Evolutionary conservation across 2,888 invertebrate genomes (phyloP).

Genomic region (Germaria angustata): DNA sequence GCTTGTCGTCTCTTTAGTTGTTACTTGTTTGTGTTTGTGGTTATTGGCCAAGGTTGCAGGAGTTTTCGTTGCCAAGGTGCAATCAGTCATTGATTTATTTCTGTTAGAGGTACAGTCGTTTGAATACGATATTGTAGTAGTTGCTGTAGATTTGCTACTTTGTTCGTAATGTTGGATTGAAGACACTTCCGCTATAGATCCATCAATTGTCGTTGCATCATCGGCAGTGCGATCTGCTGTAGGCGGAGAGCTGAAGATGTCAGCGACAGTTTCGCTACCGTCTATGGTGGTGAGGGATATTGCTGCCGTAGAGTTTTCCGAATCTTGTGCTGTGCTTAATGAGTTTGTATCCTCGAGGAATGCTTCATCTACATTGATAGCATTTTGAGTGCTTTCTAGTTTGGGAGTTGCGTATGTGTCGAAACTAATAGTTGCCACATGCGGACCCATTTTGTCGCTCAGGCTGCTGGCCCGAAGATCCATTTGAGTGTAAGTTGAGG

Average conservation of each 20-base stretch:
- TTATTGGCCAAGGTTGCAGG: conserved; percentile 28
- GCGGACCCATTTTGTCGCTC: conserved; percentile 54
- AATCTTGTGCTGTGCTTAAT: not conserved
- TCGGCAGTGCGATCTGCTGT: not conserved
- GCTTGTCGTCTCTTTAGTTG: conserved; percentile 66
- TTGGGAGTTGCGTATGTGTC: conserved; percentile 28
- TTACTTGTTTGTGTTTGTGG: conserved; percentile 9
- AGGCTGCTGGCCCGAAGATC: conserved; percentile 45
- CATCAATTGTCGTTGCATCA: not conserved
- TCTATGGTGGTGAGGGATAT: not conserved
- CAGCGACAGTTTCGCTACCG: not conserved
- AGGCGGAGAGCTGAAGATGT: not conserved
- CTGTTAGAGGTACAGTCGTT: conserved; percentile 32
- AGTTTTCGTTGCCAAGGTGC: conserved; percentile 41
- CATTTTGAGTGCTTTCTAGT: conserved; percentile 13
- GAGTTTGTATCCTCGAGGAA: conserved; percentile 1
- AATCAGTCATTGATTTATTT: conserved; percentile 54
- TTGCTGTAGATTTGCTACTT: not conserved
- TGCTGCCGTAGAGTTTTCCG: not conserved
- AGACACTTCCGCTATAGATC: not conserved
- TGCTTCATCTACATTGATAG: conserved; percentile 1
- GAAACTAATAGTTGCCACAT: not conserved
- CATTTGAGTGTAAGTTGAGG: conserved; percentile 49
- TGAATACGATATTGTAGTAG: conserved; percentile 7
- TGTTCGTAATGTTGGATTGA: not conserved